A percentile compares a stretch with the other conserved stretches of the same genome.
Conservation (phyloP, 2,797 vertebrate genomes). For the Arrhamphus sclerolepis region DNA sequence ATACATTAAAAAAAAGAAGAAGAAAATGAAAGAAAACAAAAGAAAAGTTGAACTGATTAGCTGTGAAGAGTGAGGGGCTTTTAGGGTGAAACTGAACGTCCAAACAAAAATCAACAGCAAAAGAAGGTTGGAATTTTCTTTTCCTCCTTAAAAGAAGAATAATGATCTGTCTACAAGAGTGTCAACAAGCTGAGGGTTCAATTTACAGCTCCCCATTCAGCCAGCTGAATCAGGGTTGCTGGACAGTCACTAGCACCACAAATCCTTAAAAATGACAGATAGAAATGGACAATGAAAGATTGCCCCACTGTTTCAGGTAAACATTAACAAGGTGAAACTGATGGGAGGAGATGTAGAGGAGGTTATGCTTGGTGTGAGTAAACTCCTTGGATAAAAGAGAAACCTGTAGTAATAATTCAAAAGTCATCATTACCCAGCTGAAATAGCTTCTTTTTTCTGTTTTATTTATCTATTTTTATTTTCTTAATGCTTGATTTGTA, state of each 20-base stretch:
- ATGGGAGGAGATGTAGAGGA: slow-evolving; percentile 75
- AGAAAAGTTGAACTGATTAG: slow-evolving; percentile 59
- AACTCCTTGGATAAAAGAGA: slow-evolving; percentile 87
- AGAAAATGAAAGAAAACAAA: too few species aligned
- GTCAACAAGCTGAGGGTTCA: slow-evolving; percentile 78
- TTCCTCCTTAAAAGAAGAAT: slow-evolving; percentile 72
- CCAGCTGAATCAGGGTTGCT: slow-evolving; percentile 89
- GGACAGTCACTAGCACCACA: slow-evolving; percentile 97
- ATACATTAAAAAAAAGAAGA: slow-evolving; percentile 58
- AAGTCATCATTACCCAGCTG: slow-evolving; percentile 92
- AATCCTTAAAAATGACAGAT: slow-evolving; percentile 71
- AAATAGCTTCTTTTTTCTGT: slow-evolving; percentile 89
- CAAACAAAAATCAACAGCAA: slow-evolving; percentile 58
- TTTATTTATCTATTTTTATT: slow-evolving; percentile 17
- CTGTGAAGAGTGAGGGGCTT: slow-evolving; percentile 71
- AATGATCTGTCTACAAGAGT: slow-evolving; percentile 53
- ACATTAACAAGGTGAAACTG: not conserved
- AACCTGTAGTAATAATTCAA: slow-evolving; percentile 85
- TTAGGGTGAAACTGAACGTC: slow-evolving; percentile 77
- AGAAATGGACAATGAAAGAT: slow-evolving; percentile 35
- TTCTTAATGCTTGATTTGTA: slow-evolving; percentile 87
- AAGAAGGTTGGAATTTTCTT: slow-evolving; percentile 5
- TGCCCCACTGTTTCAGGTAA: slow-evolving; percentile 3
- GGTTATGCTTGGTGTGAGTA: slow-evolving; percentile 86
- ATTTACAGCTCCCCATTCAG: slow-evolving; percentile 87